A percentile compares a stretch with the other conserved stretches of the same genome.
Evolutionary conservation across 1,140 invertebrate genomes (phyloP).

Genomic region (Drosophila nigrodunni): DNA sequence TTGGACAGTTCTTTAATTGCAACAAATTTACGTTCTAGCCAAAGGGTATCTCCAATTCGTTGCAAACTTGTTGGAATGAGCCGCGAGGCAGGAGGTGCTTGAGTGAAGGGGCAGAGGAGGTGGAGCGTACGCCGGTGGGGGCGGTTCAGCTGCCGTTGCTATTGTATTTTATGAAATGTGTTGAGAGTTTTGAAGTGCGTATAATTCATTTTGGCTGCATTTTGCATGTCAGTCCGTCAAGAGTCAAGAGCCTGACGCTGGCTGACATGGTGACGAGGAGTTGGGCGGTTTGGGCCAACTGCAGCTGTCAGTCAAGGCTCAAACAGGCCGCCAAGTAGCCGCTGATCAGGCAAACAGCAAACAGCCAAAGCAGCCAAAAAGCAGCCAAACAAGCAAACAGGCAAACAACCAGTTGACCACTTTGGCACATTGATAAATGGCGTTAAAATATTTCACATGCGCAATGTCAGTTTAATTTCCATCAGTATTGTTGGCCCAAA

Average conservation of each 20-base stretch:
- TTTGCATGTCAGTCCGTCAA: slow-evolving; percentile 41
- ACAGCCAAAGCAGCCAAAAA: slow-evolving; percentile 28
- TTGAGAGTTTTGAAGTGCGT: slow-evolving; percentile 74
- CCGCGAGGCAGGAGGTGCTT: not conserved
- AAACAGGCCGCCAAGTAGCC: slow-evolving; percentile 50
- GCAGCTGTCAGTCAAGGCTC: slow-evolving; percentile 56
- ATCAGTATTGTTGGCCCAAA: slow-evolving; percentile 35
- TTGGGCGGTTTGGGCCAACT: slow-evolving; percentile 45
- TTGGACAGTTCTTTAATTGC: slow-evolving; percentile 8
- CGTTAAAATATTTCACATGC: slow-evolving; percentile 78
- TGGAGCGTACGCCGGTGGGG: not conserved
- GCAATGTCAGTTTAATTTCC: slow-evolving; percentile 52
- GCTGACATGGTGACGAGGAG: slow-evolving; percentile 44
- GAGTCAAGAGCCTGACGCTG: slow-evolving; percentile 23
- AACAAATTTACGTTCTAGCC: slow-evolving; percentile 5
- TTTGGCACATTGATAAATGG: slow-evolving; percentile 76
- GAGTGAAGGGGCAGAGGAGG: no score
- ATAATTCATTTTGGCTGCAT: slow-evolving; percentile 69
- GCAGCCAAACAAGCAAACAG: slow-evolving; percentile 6
- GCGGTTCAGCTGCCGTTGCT: slow-evolving; percentile 36
- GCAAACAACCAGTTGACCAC: slow-evolving; percentile 17
- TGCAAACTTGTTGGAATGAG: slow-evolving; percentile 35
- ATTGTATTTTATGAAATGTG: slow-evolving; percentile 59
- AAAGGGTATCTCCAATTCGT: slow-evolving; percentile 58
- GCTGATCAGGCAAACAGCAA: slow-evolving; percentile 21